Percentiles rank a stretch among this genome's conserved stretches.
Evolutionary conservation across 2,888 invertebrate species (phyloP).

Genomic region (Zygogramma bicolorata): DNA sequence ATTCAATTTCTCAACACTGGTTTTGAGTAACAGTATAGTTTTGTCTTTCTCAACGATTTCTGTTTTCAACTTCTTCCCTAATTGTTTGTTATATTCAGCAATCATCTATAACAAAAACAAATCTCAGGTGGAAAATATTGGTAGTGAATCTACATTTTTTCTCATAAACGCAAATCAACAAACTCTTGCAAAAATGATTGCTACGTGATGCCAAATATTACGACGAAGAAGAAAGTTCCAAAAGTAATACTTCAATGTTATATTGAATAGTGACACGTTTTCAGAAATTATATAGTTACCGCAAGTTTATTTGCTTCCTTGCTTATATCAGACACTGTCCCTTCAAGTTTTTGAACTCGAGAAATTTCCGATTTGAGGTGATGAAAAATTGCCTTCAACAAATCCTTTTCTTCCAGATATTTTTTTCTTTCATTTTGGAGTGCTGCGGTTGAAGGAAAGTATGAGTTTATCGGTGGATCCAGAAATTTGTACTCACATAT

Average conservation of each 20-base stretch:
- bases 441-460: too few species aligned
- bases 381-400: conserved; percentile 59
- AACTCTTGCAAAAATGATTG: too few species aligned
- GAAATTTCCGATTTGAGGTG: conserved; percentile 59
- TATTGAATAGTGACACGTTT: too few species aligned
- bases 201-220: too few species aligned
- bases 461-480: neutral
- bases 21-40: conserved; percentile 57
- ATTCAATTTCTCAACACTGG: conserved; percentile 58
- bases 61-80: conserved; percentile 60
- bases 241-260: too few species aligned
- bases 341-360: conserved; percentile 59
- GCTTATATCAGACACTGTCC: conserved; percentile 56
- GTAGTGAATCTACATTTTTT: too few species aligned
- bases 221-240: too few species aligned
- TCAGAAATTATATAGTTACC: conserved; percentile 43
- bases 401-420: conserved; percentile 61
- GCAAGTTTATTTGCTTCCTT: conserved; percentile 61
- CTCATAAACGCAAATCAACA: too few species aligned
- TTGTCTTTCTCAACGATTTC: conserved; percentile 59
- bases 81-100: conserved; percentile 62
- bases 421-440: conserved; percentile 59
- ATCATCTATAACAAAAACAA: conserved; percentile 53
- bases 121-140: too few species aligned
- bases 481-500: conserved; percentile 41